phyloP scores from a whole-genome alignment of 1,140 invertebrate species.

The Hestina assimilis region DNA sequence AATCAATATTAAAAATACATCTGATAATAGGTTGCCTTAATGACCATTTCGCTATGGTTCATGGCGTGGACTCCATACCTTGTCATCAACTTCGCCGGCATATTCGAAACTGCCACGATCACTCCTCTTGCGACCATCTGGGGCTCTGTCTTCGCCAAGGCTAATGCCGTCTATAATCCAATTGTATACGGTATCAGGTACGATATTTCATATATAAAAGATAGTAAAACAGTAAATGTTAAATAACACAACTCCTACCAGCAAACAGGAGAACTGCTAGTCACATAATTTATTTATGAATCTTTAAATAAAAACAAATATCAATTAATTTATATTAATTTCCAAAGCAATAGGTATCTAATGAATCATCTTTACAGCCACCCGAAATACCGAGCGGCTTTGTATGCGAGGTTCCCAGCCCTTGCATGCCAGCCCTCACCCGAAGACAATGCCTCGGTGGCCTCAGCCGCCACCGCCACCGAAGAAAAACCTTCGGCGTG shows the following conservation, averaged over 20 bases:
- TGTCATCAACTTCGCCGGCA: slow-evolving; percentile 84
- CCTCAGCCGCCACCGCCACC: slow-evolving; percentile 77
- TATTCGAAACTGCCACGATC: slow-evolving; percentile 81
- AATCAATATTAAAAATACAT: background rate
- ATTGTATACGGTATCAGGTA: slow-evolving; percentile 84
- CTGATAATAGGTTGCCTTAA: slow-evolving; percentile 81
- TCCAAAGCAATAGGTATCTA: background rate
- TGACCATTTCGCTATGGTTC: slow-evolving; percentile 87
- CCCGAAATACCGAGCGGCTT: slow-evolving; percentile 82
- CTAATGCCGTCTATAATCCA: slow-evolving; percentile 84
- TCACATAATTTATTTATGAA: too few relatives aligned
- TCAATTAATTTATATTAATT: background rate
- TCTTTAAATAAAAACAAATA: background rate
- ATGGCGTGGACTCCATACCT: slow-evolving; percentile 88
- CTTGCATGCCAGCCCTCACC: slow-evolving; percentile 76
- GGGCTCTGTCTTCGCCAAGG: slow-evolving; percentile 84
- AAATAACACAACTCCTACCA: too few relatives aligned
- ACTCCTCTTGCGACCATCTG: slow-evolving; percentile 83
- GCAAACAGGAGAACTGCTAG: too few relatives aligned
- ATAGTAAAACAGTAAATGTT: too few relatives aligned
- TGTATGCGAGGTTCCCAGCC: slow-evolving; percentile 82
- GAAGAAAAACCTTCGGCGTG: slow-evolving; percentile 80
- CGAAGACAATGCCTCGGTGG: slow-evolving; percentile 79
- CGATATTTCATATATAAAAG: slow-evolving; percentile 15
- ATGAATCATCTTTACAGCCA: slow-evolving; percentile 67